Evolutionary conservation across 1,140 invertebrate genomes (phyloP), one percentile per base, ranked within the genome.

Genomic region (Psix sp.): DNA sequence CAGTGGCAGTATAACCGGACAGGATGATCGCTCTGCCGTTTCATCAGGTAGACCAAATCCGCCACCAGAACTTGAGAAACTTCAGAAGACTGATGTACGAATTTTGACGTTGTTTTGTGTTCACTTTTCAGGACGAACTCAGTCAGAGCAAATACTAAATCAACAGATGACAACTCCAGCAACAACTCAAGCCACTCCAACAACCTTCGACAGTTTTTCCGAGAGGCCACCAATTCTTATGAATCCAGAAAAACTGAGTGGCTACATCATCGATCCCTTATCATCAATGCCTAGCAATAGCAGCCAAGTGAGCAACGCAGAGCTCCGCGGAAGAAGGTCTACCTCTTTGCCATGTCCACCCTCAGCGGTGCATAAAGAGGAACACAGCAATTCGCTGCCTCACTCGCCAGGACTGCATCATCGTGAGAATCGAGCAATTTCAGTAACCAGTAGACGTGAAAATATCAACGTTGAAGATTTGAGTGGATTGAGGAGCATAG

Each of bases 381-480:
- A 88, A 36, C 86, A 84, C 2, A 87, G 84, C 10, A 81, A 80
- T 7, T 88, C 88, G 0, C 49, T 88, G 26, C 84, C 86, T 0
- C 84, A 87, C 21, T 82, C 84, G 0, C 79, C 84, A 0, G 82
- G 78, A 2, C 29, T 82, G 9, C 80, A 81, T 3, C 77, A 80
- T n/a, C 74, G 79, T 2, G 80, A 82, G 6, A 74, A 42, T 40
- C 78, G 78, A 0, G 68, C 75, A 0, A 45, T 71, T 9, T 80
- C 78, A 1, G 74, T 77, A 1, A 68, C 76, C 0, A 71, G 48
- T 14, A 76, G 67, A 21, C 74, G 73, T 13, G 74, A 77, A 5
- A 76, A 74, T 36, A 63, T 70, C 0, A 76, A 38, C 11, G 52
- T 73, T 16, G 78, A 81, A 17, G 76, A 76, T 40, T 49, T 81